Conservation (phyloP, 1,140 invertebrate species). For the Odontomachus brunneus region DNA sequence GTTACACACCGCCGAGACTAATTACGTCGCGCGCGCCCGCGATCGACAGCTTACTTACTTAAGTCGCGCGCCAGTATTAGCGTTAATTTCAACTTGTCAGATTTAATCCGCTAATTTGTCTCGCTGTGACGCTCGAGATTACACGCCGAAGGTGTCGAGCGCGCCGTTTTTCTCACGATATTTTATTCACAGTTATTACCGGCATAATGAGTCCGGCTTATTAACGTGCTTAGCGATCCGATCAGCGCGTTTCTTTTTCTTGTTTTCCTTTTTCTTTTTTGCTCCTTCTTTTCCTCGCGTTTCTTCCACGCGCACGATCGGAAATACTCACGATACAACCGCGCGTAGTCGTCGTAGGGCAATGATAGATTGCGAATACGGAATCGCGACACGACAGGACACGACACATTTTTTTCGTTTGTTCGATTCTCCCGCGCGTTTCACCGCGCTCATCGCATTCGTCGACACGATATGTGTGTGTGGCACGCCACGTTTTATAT, state of each 20-base stretch:
- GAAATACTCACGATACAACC: too few relatives aligned
- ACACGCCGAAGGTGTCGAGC: conserved; percentile 23
- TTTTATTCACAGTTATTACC: conserved; percentile 58
- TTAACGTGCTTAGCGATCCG: conserved; percentile 33
- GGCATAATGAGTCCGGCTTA: conserved; percentile 46
- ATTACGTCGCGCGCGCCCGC: not conserved
- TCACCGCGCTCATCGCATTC: conserved; percentile 30
- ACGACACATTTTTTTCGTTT: not conserved
- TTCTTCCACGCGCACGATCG: not conserved
- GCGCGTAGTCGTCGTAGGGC: not conserved
- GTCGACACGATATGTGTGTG: too few relatives aligned
- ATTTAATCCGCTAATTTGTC: conserved; percentile 41
- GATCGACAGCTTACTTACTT: conserved; percentile 38
- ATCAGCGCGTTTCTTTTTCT: not conserved
- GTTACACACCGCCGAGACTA: conserved; percentile 16
- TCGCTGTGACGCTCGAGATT: conserved; percentile 31
- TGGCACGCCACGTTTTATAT: conserved; percentile 67
- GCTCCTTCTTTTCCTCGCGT: not conserved
- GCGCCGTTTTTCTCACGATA: conserved; percentile 63
- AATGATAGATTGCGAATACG: conserved; percentile 15
- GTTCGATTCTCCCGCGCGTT: conserved; percentile 47
- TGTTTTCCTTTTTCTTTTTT: too few relatives aligned
- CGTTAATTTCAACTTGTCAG: conserved; percentile 40
- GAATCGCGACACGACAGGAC: conserved; percentile 12
- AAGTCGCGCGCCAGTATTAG: not conserved